phyloP scores from a whole-genome alignment of 2,797 vertebrate species.

The Harpagifer antarcticus region DNA sequence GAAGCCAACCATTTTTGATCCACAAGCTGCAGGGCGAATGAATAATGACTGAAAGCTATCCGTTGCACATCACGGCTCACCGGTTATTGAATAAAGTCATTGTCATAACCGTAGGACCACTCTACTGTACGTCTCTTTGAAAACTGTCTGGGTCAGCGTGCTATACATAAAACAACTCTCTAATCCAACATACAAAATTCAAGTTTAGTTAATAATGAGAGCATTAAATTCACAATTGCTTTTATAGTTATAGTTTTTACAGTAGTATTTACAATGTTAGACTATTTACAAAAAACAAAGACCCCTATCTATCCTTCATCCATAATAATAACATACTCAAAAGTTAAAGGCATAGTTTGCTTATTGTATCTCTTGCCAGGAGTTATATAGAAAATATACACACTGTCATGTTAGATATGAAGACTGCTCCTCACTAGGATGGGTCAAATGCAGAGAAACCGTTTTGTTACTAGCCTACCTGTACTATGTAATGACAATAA shows the following conservation, averaged over 20 bases:
- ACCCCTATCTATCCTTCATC: neutral
- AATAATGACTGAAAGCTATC: slow-evolving; percentile 69
- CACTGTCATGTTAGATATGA: too few species aligned
- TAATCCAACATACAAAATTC: neutral
- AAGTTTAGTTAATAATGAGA: neutral
- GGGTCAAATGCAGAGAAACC: too few species aligned
- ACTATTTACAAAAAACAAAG: neutral
- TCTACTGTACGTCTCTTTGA: slow-evolving; percentile 40
- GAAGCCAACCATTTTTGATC: slow-evolving; percentile 45
- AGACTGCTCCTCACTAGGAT: too few species aligned
- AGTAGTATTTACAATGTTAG: neutral
- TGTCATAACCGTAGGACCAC: slow-evolving; percentile 40
- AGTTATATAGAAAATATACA: too few species aligned
- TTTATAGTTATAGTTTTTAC: too few species aligned
- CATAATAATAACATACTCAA: neutral
- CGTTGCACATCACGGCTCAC: slow-evolving; percentile 51
- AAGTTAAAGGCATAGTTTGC: neutral
- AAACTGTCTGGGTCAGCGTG: slow-evolving; percentile 22
- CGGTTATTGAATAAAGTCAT: slow-evolving; percentile 65
- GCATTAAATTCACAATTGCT: neutral
- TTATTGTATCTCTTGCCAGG: neutral
- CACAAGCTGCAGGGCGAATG: slow-evolving; percentile 50
- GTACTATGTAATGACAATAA: too few species aligned
- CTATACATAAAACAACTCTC: neutral
- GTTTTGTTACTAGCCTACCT: too few species aligned